These are phyloP conservation scores for Dromas ardeola DNA, from an alignment of 2,113 vertebrate species.

Conservation along the genomic window DNA sequence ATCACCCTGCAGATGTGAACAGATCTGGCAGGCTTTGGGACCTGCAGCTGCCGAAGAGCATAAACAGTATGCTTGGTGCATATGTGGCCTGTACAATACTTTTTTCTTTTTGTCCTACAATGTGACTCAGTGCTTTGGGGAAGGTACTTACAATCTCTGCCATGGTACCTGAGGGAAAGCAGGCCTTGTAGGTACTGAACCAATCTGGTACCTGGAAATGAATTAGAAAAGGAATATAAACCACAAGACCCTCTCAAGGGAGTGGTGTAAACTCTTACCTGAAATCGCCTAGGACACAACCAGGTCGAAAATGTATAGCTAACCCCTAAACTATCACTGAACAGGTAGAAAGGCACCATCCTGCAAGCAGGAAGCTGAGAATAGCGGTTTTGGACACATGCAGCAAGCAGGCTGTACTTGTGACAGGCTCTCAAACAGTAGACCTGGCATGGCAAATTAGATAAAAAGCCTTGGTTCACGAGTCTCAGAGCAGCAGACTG, in stretches of 20 bases:
- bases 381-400: background rate
- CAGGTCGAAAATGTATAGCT: background rate
- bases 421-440: background rate
- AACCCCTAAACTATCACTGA: background rate
- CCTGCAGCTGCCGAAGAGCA: background rate
- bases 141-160: background rate
- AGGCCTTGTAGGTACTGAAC: background rate
- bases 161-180: background rate
- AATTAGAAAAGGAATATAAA: background rate
- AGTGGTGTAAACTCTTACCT: background rate
- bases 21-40: background rate
- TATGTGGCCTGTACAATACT: too few species aligned
- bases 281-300: accelerated
- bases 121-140: background rate
- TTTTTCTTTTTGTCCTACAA: background rate
- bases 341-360: accelerated
- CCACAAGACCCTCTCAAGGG: background rate
- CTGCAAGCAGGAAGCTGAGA: background rate
- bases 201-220: too few species aligned
- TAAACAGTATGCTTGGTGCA: background rate
- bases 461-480: background rate
- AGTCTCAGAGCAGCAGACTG: background rate
- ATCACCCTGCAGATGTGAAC: background rate
- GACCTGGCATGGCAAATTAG: background rate
- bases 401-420: background rate